A percentile compares a stretch with the other conserved stretches of the same genome.
Evolutionary conservation across 2,888 invertebrate genomes (phyloP).

Genomic region (Dynastes maya): DNA sequence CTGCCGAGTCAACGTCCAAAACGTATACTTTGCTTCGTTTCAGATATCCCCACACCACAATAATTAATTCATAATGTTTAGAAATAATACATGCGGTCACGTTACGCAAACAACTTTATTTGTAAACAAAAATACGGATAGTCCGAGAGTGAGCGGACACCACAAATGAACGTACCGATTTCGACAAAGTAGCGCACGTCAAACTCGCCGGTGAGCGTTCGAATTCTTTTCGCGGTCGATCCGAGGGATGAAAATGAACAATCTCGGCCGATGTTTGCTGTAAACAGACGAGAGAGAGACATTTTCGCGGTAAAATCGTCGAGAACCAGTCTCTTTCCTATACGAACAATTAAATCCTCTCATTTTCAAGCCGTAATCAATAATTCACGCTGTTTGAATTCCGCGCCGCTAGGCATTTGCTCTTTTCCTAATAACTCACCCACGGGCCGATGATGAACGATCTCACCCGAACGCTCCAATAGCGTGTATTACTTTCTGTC

Average conservation of each 20-base stretch:
- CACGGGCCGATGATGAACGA: constrained; percentile 62
- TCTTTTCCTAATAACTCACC: constrained; percentile 61
- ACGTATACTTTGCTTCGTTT: background rate
- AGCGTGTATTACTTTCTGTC: constrained; percentile 71
- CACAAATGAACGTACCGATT: background rate
- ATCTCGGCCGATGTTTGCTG: too few species aligned
- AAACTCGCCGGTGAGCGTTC: background rate
- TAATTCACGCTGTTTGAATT: constrained; percentile 68
- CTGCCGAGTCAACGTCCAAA: background rate
- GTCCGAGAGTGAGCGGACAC: background rate
- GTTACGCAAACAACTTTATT: constrained; percentile 22
- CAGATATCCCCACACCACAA: background rate
- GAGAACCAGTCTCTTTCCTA: background rate
- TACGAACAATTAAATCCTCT: constrained; percentile 60
- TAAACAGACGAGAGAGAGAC: background rate
- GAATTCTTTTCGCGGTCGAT: background rate
- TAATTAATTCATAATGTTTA: constrained; percentile 7
- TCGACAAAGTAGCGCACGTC: background rate
- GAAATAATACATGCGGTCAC: constrained; percentile 6
- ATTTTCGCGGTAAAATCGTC: constrained; percentile 9
- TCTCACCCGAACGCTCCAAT: constrained; percentile 63
- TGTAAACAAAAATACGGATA: constrained; percentile 31
- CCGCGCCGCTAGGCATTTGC: constrained; percentile 63
- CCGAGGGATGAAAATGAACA: too few species aligned
- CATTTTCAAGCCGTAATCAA: constrained; percentile 61